Percentiles rank a stretch among this genome's conserved stretches.
These are phyloP conservation scores for Helicoverpa armigera DNA, from an alignment of 1,140 invertebrate species.

Conservation along the genomic window DNA sequence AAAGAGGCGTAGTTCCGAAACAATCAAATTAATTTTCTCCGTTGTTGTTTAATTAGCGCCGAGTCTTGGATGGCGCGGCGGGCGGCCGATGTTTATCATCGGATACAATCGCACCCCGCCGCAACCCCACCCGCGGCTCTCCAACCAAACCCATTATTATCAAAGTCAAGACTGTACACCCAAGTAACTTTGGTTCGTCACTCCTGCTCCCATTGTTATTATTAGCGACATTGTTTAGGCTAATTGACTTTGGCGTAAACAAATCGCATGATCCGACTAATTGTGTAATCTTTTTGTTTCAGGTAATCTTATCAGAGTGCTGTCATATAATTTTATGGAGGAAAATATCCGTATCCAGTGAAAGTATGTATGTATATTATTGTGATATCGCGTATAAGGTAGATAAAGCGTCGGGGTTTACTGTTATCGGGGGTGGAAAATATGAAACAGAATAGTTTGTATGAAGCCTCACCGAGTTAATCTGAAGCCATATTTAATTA, in stretches of 20 bases:
- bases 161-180: slow-evolving; percentile 83
- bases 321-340: slow-evolving; percentile 43
- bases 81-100: slow-evolving; percentile 84
- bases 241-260: slow-evolving; percentile 73
- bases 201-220: slow-evolving; percentile 78
- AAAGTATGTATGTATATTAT: slow-evolving; percentile 38
- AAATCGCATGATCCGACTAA: slow-evolving; percentile 71
- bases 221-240: slow-evolving; percentile 78
- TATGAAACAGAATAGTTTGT: slow-evolving; percentile 81
- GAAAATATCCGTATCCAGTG: slow-evolving; percentile 27
- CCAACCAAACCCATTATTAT: slow-evolving; percentile 82
- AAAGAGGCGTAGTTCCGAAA: slow-evolving; percentile 83
- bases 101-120: slow-evolving; percentile 79
- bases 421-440: slow-evolving; percentile 61
- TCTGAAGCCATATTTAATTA: slow-evolving; percentile 86
- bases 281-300: slow-evolving; percentile 77
- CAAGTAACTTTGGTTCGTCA: slow-evolving; percentile 84
- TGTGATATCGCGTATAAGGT: slow-evolving; percentile 6
- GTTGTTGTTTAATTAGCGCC: slow-evolving; percentile 85
- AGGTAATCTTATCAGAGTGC: slow-evolving; percentile 69
- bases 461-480: slow-evolving; percentile 82
- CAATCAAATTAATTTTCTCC: slow-evolving; percentile 85
- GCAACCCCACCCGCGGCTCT: slow-evolving; percentile 57
- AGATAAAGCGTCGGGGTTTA: slow-evolving; percentile 32
- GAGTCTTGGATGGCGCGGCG: slow-evolving; percentile 79